Evolutionary conservation across 2,113 vertebrate genomes (phyloP).

Genomic region (Ophthalmolycus amberensis): DNA sequence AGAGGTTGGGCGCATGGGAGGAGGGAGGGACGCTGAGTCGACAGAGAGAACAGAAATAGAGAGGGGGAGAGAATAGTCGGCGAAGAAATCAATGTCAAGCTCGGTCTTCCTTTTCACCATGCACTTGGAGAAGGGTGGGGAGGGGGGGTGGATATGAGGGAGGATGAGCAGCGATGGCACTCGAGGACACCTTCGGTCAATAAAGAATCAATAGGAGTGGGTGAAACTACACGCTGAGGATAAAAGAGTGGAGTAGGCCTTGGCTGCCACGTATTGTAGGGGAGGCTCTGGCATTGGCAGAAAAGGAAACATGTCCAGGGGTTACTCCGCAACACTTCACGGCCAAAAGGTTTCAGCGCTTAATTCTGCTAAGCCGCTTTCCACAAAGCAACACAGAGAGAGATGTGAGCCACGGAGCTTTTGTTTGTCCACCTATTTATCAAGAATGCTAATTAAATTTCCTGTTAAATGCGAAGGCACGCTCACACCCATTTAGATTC

Average conservation of each 20-base stretch:
- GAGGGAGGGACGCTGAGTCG: conserved; percentile 40
- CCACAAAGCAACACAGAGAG: conserved; percentile 22
- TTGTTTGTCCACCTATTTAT: conserved; percentile 49
- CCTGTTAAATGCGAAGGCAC: conserved; percentile 30
- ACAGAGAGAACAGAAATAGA: conserved; percentile 45
- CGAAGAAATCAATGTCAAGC: conserved; percentile 73
- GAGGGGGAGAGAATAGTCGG: conserved; percentile 48
- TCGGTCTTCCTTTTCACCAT: conserved; percentile 72
- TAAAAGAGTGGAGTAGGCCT: conserved; percentile 91
- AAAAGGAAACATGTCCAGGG: conserved; percentile 79
- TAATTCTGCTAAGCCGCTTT: conserved; percentile 60
- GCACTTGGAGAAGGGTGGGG: conserved; percentile 74
- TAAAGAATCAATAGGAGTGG: conserved; percentile 96
- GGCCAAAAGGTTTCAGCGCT: conserved; percentile 53
- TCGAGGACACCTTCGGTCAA: conserved; percentile 95
- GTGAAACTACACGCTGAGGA: conserved; percentile 91
- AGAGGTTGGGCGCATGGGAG: conserved; percentile 37
- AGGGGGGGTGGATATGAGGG: conserved; percentile 72
- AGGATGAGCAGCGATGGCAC: conserved; percentile 86
- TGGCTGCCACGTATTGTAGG: conserved; percentile 85
- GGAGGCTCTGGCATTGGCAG: conserved; percentile 73
- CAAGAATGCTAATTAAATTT: conserved; percentile 48
- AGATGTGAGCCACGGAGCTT: neutral
- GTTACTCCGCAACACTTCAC: conserved; percentile 71
- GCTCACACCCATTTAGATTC: conserved; percentile 2